Evolutionary conservation across 2,113 vertebrate species (phyloP).

Genomic region (Enhydra lutris): DNA sequence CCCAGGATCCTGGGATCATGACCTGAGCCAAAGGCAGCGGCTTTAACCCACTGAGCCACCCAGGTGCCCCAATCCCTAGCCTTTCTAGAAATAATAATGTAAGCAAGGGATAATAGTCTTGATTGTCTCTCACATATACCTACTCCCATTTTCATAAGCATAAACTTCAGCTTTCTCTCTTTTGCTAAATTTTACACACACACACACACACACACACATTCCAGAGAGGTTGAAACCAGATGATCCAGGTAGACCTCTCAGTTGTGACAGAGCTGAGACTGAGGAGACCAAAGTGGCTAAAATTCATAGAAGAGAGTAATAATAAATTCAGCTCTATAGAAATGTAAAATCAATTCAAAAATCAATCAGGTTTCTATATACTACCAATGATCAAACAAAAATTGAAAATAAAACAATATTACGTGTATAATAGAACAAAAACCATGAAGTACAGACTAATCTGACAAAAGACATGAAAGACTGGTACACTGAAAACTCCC

Average conservation of each 20-base stretch:
- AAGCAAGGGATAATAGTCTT: neutral
- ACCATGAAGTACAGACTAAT: neutral
- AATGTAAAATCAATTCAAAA: neutral
- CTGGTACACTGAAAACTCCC: neutral
- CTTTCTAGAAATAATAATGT: neutral
- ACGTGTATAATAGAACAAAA: neutral
- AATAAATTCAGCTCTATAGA: neutral
- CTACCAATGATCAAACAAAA: neutral
- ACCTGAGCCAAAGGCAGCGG: too few relatives aligned
- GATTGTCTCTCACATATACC: neutral
- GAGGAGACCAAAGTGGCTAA: neutral
- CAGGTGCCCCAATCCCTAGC: neutral
- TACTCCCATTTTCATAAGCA: neutral
- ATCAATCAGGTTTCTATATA: neutral
- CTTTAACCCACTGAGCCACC: too few relatives aligned
- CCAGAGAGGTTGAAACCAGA: neutral
- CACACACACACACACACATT: neutral
- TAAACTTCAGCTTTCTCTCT: neutral
- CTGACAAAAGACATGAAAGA: neutral
- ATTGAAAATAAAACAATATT: neutral
- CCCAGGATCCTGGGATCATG: too few relatives aligned
- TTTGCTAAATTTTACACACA: neutral
- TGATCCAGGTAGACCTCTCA: neutral
- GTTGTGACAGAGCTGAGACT: neutral
- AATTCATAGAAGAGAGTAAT: neutral